Evolutionary conservation across 2,113 vertebrate species (phyloP).

Genomic region (Perccottus glenii): DNA sequence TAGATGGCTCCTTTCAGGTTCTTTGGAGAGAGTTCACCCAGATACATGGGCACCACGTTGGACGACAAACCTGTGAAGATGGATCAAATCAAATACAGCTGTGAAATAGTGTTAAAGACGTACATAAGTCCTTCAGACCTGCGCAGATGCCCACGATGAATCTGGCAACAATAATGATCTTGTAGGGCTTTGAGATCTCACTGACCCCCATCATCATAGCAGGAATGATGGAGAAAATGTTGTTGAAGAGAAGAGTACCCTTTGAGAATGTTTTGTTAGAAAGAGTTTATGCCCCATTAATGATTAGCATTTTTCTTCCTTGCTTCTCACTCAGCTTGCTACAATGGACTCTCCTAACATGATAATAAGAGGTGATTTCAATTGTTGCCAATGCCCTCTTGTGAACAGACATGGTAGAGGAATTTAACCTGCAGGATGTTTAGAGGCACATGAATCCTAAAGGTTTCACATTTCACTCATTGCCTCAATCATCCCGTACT

Average conservation of each 20-base stretch:
- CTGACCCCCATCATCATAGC: constrained; percentile 92
- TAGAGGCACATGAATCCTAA: no score
- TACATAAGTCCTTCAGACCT: constrained; percentile 73
- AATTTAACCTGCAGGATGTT: no score
- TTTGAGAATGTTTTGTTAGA: no score
- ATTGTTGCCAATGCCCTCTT: no score
- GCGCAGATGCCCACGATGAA: constrained; percentile 91
- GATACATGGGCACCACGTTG: constrained; percentile 95
- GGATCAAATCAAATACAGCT: not conserved
- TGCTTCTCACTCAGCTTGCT: no score
- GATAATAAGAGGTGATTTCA: no score
- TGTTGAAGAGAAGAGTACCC: constrained; percentile 93
- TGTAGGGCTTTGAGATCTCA: constrained; percentile 80
- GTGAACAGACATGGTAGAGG: no score
- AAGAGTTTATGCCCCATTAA: not conserved
- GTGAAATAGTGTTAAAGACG: not conserved
- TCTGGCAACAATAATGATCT: constrained; percentile 88
- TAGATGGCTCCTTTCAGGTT: constrained; percentile 89
- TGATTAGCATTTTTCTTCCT: no score
- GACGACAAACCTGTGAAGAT: constrained; percentile 87
- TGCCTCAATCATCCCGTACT: no score
- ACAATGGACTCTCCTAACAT: no score
- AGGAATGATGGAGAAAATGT: constrained; percentile 90
- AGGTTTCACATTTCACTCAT: no score
- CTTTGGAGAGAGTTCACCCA: constrained; percentile 92